Evolutionary conservation across 2,113 vertebrate species (phyloP).

Genomic region (Dromas ardeola): DNA sequence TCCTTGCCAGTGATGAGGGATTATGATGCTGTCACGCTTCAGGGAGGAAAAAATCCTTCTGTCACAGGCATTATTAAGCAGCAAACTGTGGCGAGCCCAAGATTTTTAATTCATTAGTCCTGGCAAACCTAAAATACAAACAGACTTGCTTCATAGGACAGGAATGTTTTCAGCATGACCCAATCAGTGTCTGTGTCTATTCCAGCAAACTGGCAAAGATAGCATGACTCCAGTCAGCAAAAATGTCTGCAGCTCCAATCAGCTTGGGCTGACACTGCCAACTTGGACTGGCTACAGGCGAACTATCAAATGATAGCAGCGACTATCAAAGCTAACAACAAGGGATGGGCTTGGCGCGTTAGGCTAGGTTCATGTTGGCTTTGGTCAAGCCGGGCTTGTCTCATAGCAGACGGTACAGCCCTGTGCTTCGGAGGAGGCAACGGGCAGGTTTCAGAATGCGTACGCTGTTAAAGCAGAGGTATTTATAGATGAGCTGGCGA

Average conservation of each 20-base stretch:
- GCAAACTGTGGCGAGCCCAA: constrained; percentile 72
- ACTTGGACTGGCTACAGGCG: constrained; percentile 71
- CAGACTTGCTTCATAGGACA: constrained; percentile 82
- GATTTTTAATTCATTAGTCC: constrained; percentile 83
- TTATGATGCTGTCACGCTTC: constrained; percentile 74
- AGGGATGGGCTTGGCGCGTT: constrained; percentile 44
- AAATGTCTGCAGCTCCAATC: constrained; percentile 87
- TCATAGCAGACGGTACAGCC: neutral
- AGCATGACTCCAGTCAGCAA: constrained; percentile 92
- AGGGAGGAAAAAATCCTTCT: constrained; percentile 75
- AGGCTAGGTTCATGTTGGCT: neutral
- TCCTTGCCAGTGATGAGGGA: constrained; percentile 54
- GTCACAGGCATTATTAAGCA: constrained; percentile 79
- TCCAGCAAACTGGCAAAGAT: constrained; percentile 94
- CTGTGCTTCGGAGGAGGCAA: neutral
- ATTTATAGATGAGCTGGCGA: constrained; percentile 34
- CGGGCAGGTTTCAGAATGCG: neutral
- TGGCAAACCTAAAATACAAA: constrained; percentile 85
- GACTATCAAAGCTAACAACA: constrained; percentile 57
- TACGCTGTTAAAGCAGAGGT: neutral
- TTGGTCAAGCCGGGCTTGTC: neutral
- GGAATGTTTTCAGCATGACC: constrained; percentile 87
- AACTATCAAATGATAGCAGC: constrained; percentile 75
- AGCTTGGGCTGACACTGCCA: constrained; percentile 81
- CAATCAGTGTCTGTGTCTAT: constrained; percentile 82